Conservation (phyloP, 2,888 invertebrate species). For the Deilephila elpenor region DNA sequence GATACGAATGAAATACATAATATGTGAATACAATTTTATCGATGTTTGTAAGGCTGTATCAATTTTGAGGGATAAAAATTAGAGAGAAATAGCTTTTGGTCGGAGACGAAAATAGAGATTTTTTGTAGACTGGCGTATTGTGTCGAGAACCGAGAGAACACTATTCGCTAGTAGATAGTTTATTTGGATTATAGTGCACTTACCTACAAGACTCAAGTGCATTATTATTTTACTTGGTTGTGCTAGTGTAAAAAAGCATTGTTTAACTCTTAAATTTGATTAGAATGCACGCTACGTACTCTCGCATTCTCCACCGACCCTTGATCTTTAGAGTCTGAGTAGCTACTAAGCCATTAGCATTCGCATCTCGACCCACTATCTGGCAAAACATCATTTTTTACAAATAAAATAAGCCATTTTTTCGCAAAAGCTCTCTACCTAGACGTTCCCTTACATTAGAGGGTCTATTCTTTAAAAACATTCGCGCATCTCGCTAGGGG, state of each 20-base stretch:
- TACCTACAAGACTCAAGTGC: too few species aligned
- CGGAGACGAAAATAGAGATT: too few species aligned
- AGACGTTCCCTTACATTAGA: slow-evolving; percentile 72
- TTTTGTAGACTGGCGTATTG: too few species aligned
- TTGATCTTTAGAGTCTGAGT: slow-evolving; percentile 13
- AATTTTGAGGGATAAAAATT: neutral
- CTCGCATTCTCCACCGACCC: neutral
- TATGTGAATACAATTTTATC: neutral
- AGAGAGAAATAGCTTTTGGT: too few species aligned
- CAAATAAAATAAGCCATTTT: slow-evolving; percentile 69
- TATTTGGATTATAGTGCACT: too few species aligned
- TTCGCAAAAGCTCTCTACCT: slow-evolving; percentile 66
- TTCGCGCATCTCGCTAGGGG: slow-evolving; percentile 59
- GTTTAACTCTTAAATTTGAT: neutral
- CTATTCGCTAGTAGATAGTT: too few species aligned
- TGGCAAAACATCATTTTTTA: slow-evolving; percentile 47
- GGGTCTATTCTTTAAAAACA: slow-evolving; percentile 69
- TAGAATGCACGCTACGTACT: neutral
- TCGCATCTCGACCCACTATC: slow-evolving; percentile 16
- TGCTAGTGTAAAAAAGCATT: neutral
- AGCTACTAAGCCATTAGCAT: slow-evolving; percentile 22
- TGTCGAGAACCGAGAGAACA: too few species aligned
- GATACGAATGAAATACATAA: neutral
- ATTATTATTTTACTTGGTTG: too few species aligned
- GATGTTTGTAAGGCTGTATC: neutral